Evolutionary conservation across 2,797 vertebrate species (phyloP).

Genomic region (Ataeniobius toweri): DNA sequence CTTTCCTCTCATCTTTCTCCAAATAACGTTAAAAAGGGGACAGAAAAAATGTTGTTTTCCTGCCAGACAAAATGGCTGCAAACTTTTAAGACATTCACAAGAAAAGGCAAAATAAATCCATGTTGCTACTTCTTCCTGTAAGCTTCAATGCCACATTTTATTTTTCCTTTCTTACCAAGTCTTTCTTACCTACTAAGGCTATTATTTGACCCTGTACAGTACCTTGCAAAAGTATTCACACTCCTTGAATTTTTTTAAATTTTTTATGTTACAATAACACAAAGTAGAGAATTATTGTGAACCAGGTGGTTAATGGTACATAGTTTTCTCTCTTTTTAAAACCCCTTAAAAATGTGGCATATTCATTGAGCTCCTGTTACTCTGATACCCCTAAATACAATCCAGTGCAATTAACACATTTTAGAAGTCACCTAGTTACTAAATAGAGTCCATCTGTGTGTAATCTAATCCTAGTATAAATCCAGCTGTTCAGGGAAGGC

Average conservation of each 20-base stretch:
- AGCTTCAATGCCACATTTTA: too few relatives aligned
- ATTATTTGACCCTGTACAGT: too few relatives aligned
- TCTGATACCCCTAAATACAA: too few relatives aligned
- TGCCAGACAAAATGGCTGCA: not conserved
- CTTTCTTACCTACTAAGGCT: too few relatives aligned
- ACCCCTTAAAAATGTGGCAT: not conserved
- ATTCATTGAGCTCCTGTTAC: too few relatives aligned
- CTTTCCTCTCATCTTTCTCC: conserved; percentile 40
- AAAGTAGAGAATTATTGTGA: not conserved
- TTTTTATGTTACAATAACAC: not conserved
- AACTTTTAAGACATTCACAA: not conserved
- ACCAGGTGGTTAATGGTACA: not conserved
- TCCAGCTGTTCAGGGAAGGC: not conserved
- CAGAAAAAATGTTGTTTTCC: conserved; percentile 8
- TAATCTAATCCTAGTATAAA: not conserved
- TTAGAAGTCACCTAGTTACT: not conserved
- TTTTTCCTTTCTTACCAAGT: too few relatives aligned
- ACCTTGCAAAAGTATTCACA: too few relatives aligned
- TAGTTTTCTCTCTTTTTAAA: not conserved
- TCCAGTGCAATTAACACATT: not conserved
- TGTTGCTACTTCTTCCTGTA: too few relatives aligned
- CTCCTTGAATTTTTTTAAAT: too few relatives aligned
- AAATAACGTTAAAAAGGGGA: not conserved
- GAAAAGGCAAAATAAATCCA: not conserved
- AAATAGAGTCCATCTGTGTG: not conserved